Percentiles rank a stretch among this genome's conserved stretches.
Evolutionary conservation across 2,797 vertebrate species (phyloP).

Genomic region (Benthosema pterotum): DNA sequence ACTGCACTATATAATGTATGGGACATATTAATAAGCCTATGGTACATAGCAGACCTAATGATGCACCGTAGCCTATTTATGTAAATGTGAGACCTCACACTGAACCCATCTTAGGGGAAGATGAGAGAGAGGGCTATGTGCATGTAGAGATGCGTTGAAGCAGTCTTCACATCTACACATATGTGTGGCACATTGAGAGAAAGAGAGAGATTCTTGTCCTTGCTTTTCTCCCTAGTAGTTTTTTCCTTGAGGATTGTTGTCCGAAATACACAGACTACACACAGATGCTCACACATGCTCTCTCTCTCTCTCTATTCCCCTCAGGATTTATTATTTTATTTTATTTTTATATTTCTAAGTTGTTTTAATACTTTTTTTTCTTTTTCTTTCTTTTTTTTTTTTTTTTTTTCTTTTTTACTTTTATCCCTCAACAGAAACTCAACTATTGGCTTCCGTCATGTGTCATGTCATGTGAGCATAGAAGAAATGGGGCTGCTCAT

Average conservation of each 20-base stretch:
- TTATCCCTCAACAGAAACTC: conserved; percentile 27
- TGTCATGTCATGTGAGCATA: conserved; percentile 9
- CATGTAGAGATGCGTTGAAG: conserved; percentile 33
- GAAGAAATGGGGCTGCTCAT: conserved; percentile 3
- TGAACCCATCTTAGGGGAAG: conserved; percentile 23
- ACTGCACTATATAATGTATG: neutral
- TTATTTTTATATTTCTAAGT: conserved; percentile 16
- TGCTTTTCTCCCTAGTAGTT: conserved; percentile 36
- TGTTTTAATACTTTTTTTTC: conserved; percentile 20
- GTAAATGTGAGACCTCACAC: neutral
- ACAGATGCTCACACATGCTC: neutral
- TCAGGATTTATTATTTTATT: conserved; percentile 54
- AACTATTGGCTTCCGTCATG: conserved; percentile 29
- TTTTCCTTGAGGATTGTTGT: conserved; percentile 33
- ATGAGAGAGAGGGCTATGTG: neutral
- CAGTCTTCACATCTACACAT: conserved; percentile 28
- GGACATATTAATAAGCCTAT: conserved; percentile 9
- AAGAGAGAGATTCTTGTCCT: conserved; percentile 9
- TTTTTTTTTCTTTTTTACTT: conserved; percentile 23
- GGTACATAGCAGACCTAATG: no score
- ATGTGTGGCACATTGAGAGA: conserved; percentile 21
- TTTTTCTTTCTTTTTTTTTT: conserved; percentile 31
- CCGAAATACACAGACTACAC: conserved; percentile 17
- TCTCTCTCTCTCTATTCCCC: conserved; percentile 34
- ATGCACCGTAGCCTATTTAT: no score